Evolutionary conservation across 2,113 vertebrate genomes (phyloP).

Genomic region (Desmodus rotundus): DNA sequence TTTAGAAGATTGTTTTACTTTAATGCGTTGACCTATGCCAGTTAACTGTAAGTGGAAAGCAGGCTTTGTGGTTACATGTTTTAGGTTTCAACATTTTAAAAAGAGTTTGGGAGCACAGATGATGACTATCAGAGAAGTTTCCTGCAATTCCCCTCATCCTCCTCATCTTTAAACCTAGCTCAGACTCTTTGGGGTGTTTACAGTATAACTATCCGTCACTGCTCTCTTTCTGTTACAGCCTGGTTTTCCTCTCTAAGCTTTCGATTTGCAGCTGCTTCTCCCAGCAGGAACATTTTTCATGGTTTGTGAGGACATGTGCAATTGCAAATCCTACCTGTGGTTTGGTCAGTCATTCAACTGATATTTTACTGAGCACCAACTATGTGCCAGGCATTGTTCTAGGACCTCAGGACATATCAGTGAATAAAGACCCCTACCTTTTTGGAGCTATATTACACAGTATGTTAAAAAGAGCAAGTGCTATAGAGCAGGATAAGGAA

Average conservation of each 20-base stretch:
- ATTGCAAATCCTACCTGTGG: background rate
- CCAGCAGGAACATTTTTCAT: background rate
- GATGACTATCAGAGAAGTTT: background rate
- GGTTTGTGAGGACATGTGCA: background rate
- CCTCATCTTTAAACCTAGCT: conserved; percentile 4
- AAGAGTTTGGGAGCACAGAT: background rate
- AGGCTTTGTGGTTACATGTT: background rate
- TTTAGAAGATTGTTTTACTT: background rate
- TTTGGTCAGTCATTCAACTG: background rate
- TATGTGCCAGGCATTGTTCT: background rate
- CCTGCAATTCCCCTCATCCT: background rate
- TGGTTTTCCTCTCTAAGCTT: background rate
- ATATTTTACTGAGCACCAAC: background rate
- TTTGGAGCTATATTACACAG: background rate
- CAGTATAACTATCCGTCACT: background rate
- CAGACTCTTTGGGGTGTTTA: background rate
- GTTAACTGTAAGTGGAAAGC: background rate
- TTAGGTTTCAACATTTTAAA: background rate
- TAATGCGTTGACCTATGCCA: background rate
- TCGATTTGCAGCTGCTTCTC: background rate
- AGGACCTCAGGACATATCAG: background rate
- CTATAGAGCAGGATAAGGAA: background rate
- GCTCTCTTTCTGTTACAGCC: background rate
- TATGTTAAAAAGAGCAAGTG: background rate
- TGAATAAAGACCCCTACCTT: background rate